Conservation (phyloP, 1,140 invertebrate species). For the Amphibalanus amphitrite region DNA sequence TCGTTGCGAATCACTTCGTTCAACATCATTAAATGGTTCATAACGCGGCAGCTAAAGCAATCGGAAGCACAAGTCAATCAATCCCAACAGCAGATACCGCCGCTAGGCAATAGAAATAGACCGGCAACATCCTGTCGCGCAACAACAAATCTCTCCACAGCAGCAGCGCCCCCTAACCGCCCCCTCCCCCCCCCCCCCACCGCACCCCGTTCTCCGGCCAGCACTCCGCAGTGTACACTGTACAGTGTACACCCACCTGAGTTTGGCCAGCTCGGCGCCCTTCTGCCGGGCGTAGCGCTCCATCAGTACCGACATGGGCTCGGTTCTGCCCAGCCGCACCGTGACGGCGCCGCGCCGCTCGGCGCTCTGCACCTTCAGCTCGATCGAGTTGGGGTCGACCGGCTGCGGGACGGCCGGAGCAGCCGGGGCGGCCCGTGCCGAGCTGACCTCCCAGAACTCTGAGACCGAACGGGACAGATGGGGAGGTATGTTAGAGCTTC, state of each 20-base stretch:
- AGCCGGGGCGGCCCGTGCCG: too few species aligned
- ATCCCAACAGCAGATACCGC: too few species aligned
- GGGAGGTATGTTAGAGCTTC: too few species aligned
- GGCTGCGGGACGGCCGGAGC: too few species aligned
- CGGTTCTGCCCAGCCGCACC: slow-evolving; percentile 13
- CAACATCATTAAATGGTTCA: too few species aligned
- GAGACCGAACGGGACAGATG: too few species aligned
- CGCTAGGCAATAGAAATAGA: too few species aligned
- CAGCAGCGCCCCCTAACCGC: slow-evolving; percentile 15
- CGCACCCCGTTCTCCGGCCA: slow-evolving; percentile 12
- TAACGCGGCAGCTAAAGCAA: too few species aligned
- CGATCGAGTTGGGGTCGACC: slow-evolving; percentile 10
- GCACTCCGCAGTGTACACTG: neutral
- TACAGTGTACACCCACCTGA: slow-evolving; percentile 10
- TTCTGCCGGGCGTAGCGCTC: slow-evolving; percentile 18
- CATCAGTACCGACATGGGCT: slow-evolving; percentile 20
- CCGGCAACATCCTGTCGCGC: too few species aligned
- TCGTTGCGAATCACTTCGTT: too few species aligned
- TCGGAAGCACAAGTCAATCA: too few species aligned
- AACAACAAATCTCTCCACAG: too few species aligned
- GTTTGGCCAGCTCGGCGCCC: slow-evolving; percentile 13
- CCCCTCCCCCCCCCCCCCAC: neutral
- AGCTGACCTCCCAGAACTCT: neutral
- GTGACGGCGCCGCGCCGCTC: slow-evolving; percentile 11
- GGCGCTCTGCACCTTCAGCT: slow-evolving; percentile 18